Conservation (phyloP, 2,113 vertebrate species). For the Probosciger aterrimus region DNA sequence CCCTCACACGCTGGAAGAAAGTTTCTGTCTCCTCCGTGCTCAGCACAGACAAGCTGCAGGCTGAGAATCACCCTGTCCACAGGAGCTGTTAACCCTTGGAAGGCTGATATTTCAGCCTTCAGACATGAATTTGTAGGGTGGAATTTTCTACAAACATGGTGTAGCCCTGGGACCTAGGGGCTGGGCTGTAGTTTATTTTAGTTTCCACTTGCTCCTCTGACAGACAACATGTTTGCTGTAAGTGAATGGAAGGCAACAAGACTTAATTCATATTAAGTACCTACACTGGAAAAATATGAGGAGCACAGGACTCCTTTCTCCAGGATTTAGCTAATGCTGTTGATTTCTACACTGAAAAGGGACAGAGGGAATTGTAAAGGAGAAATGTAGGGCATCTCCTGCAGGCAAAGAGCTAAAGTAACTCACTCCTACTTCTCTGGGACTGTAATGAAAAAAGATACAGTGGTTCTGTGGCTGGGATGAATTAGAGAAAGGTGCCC, state of each 20-base stretch:
- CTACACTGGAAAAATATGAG: neutral
- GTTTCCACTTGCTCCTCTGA: neutral
- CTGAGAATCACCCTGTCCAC: neutral
- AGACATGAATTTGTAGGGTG: neutral
- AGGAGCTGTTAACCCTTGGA: neutral
- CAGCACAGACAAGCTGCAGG: neutral
- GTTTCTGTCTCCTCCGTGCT: neutral
- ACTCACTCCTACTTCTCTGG: neutral
- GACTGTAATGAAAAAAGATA: neutral
- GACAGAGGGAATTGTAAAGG: neutral
- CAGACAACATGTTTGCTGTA: neutral
- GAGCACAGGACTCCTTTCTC: neutral
- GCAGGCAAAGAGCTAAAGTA: neutral
- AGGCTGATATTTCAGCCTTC: neutral
- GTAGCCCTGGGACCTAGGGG: neutral
- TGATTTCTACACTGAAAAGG: neutral
- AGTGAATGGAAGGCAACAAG: neutral
- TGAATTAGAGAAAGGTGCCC: neutral
- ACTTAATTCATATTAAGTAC: neutral
- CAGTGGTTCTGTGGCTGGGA: neutral
- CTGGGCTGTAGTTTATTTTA: neutral
- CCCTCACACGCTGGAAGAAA: neutral
- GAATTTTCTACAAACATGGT: neutral
- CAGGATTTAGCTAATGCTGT: neutral
- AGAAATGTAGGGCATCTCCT: neutral